phyloP scores from a whole-genome alignment of 2,113 vertebrate genomes.

The human region DNA sequence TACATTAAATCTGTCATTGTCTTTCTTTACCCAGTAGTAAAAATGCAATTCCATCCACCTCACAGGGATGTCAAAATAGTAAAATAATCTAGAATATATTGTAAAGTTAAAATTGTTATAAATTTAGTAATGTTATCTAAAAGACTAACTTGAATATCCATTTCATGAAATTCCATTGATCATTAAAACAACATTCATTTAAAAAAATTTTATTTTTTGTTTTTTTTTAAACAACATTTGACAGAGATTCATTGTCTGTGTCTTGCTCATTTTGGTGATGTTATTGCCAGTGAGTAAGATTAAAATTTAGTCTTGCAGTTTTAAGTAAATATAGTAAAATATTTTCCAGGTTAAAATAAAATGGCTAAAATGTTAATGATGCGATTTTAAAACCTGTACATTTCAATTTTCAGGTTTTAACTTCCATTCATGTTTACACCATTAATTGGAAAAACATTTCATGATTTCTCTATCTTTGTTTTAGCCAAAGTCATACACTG shows the following conservation, averaged over 20 bases:
- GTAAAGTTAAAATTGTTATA: background rate
- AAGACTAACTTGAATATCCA: conserved; percentile 11
- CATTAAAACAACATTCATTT: background rate
- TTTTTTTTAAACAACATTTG: background rate
- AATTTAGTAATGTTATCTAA: background rate
- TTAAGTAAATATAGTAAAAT: conserved; percentile 1
- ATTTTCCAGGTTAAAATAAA: conserved; percentile 49
- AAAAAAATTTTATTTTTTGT: no score
- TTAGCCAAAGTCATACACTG: conserved; percentile 94
- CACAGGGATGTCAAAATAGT: background rate
- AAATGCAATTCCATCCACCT: background rate
- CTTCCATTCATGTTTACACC: background rate
- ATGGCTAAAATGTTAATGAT: background rate
- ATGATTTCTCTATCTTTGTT: conserved; percentile 68
- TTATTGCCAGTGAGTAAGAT: background rate
- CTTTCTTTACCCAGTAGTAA: background rate
- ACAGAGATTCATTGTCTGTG: background rate
- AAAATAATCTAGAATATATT: background rate
- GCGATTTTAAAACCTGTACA: background rate
- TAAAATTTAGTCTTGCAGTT: background rate
- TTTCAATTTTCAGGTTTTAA: conserved; percentile 23
- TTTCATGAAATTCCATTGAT: background rate
- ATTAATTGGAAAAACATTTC: conserved; percentile 45
- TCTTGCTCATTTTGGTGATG: background rate
- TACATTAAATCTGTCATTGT: background rate